Evolutionary conservation across 2,888 invertebrate genomes (phyloP).

Genomic region (Spodoptera exigua): DNA sequence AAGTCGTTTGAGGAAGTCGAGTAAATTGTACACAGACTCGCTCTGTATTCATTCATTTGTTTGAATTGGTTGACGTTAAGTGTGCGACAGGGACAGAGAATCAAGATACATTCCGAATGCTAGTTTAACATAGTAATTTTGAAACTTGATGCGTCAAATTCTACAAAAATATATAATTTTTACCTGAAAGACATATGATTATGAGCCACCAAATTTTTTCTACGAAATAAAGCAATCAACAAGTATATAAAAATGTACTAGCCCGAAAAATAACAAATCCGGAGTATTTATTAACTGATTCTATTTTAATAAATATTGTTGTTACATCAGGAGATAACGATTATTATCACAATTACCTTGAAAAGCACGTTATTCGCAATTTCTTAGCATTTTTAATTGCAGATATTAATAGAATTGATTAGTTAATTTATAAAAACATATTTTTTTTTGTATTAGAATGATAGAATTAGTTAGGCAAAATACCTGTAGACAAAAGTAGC

Average conservation of each 20-base stretch:
- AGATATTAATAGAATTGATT: no score
- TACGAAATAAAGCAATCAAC: background rate
- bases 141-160: no score
- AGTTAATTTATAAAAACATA: no score
- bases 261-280: background rate
- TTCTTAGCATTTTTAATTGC: no score
- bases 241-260: constrained; percentile 1
- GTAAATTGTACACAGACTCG: constrained; percentile 31
- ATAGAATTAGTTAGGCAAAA: no score
- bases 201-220: background rate
- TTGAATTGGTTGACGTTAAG: constrained; percentile 60
- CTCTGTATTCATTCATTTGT: constrained; percentile 57
- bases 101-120: constrained; percentile 41
- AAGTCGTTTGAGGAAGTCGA: no score
- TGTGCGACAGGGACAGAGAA: constrained; percentile 56
- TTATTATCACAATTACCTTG: background rate
- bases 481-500: no score
- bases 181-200: background rate
- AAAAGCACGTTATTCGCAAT: no score
- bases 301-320: constrained; percentile 4
- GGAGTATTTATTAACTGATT: constrained; percentile 6
- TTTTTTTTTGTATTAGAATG: no score
- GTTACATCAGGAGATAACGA: constrained; percentile 17
- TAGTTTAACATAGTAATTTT: constrained; percentile 9
- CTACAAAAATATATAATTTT: no score